Conservation (phyloP, 1,140 invertebrate genomes). For the Maconellicoccus hirsutus region DNA sequence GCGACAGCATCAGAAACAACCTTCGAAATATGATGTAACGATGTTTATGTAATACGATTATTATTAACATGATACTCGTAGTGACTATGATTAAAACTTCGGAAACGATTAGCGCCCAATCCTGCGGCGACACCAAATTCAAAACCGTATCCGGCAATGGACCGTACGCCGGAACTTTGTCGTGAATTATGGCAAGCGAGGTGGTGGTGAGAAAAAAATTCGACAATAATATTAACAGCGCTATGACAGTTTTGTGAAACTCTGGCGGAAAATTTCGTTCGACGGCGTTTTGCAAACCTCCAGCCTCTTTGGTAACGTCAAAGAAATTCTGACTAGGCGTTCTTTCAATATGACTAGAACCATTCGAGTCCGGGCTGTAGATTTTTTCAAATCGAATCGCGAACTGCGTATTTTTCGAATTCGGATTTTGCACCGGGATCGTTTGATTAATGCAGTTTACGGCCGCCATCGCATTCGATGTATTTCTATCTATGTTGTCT, state of each 20-base stretch:
- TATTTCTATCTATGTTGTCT: not conserved
- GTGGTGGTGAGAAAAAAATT: constrained; percentile 50
- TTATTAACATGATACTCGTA: constrained; percentile 55
- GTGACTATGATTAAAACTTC: constrained; percentile 76
- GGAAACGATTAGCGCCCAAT: constrained; percentile 67
- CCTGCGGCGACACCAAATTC: constrained; percentile 55
- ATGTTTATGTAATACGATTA: constrained; percentile 72
- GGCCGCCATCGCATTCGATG: not conserved
- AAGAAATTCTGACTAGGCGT: constrained; percentile 6
- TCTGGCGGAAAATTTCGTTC: not conserved
- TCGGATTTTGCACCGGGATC: not conserved
- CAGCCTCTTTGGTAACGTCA: constrained; percentile 14
- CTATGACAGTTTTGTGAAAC: constrained; percentile 28
- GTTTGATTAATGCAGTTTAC: not conserved
- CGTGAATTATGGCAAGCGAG: constrained; percentile 71
- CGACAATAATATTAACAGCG: constrained; percentile 46
- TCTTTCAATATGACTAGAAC: not conserved
- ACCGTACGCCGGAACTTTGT: constrained; percentile 62
- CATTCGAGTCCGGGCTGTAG: not conserved
- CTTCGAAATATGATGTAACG: constrained; percentile 70
- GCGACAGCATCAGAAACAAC: constrained; percentile 66
- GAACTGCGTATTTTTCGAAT: not conserved
- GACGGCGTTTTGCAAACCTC: not conserved
- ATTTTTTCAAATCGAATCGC: not conserved
- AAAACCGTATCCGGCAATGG: constrained; percentile 71